A percentile compares a stretch with the other conserved stretches of the same genome.
These are phyloP conservation scores for Haliclona indistincta DNA, from an alignment of 37 sponge, comb jelly and placozoan species.

Conservation along the genomic window DNA sequence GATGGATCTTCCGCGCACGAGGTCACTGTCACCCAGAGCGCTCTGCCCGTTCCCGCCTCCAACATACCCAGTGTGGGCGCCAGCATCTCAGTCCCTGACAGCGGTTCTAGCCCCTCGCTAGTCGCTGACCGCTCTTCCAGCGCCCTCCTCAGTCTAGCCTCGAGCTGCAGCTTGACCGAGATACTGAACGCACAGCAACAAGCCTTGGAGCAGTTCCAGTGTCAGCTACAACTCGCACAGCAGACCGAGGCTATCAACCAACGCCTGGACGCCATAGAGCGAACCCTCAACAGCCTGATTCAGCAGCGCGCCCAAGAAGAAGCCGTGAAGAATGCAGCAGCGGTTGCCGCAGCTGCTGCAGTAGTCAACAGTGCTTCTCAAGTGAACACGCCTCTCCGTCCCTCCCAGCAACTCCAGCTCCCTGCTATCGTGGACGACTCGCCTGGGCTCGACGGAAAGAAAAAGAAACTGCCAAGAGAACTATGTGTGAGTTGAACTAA, in stretches of 20 bases:
- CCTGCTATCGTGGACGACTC: background rate
- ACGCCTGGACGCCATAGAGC: constrained; percentile 79
- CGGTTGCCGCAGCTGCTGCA: constrained; percentile 12
- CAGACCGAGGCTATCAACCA: constrained; percentile 84
- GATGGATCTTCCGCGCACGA: constrained; percentile 9
- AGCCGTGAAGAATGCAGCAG: constrained; percentile 36
- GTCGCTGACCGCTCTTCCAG: constrained; percentile 54
- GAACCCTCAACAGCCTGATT: constrained; percentile 76
- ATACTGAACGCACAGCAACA: constrained; percentile 87
- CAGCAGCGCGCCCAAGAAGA: constrained; percentile 79
- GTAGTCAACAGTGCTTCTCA: background rate
- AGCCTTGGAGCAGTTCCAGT: constrained; percentile 83
- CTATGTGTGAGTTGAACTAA: constrained; percentile 59
- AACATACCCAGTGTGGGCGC: constrained; percentile 46
- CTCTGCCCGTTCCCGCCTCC: background rate
- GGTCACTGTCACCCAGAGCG: background rate
- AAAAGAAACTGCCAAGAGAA: constrained; percentile 78
- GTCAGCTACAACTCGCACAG: constrained; percentile 77
- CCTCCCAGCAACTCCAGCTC: constrained; percentile 48
- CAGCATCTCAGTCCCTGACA: constrained; percentile 39
- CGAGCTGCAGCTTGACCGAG: constrained; percentile 75
- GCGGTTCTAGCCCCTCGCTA: constrained; percentile 9
- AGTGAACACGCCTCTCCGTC: constrained; percentile 16
- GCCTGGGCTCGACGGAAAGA: constrained; percentile 16
- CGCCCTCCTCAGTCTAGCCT: constrained; percentile 71